These are phyloP conservation scores for Gambusia affinis DNA, from an alignment of 2,113 vertebrate genomes.

Conservation along the genomic window DNA sequence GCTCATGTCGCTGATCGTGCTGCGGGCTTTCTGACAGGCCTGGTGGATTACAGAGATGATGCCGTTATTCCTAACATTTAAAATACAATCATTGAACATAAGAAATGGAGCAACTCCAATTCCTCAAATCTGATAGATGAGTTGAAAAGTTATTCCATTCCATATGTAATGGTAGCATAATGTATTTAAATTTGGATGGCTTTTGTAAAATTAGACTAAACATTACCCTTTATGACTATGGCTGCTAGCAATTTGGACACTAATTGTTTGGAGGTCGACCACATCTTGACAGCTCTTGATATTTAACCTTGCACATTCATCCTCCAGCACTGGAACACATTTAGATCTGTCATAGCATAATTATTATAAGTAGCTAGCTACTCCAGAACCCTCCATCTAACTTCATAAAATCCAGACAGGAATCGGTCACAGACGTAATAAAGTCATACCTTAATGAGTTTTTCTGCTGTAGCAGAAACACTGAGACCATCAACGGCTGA, in stretches of 20 bases:
- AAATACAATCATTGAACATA: neutral
- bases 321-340: no score
- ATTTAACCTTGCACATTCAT: no score
- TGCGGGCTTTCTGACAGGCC: conserved; percentile 70
- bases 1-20: conserved; percentile 59
- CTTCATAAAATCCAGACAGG: neutral
- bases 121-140: neutral
- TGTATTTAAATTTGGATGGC: no score
- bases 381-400: neutral
- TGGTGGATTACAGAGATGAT: conserved; percentile 29
- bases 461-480: conserved; percentile 82
- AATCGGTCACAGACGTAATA: neutral
- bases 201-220: no score
- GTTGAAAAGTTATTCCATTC: no score
- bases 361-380: neutral
- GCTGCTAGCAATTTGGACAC: no score
- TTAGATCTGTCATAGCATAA: no score
- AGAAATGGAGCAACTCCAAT: neutral
- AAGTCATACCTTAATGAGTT: conserved; percentile 82
- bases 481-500: conserved; percentile 83
- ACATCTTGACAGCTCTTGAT: no score
- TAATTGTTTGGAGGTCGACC: no score
- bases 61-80: neutral
- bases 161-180: no score
- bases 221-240: no score